Evolutionary conservation across 2,888 invertebrate genomes (phyloP).

Genomic region (Formica aserva): DNA sequence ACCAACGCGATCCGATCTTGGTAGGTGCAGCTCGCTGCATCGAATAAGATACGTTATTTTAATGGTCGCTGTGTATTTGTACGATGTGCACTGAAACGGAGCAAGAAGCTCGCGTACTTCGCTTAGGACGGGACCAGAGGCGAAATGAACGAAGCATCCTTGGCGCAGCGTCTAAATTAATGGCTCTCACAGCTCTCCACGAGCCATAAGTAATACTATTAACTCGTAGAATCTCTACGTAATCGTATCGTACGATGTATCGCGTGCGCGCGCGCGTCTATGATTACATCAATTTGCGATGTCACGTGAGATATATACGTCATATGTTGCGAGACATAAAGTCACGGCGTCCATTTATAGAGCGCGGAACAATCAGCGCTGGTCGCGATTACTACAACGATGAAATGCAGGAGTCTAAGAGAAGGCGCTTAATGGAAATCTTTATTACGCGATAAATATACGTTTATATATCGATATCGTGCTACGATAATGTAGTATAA

Average conservation of each 20-base stretch:
- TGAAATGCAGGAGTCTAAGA: slow-evolving; percentile 28
- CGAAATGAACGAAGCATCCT: slow-evolving; percentile 41
- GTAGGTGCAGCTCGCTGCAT: slow-evolving; percentile 1
- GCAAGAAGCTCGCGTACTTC: slow-evolving; percentile 3
- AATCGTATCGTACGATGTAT: slow-evolving; percentile 30
- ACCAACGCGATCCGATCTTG: slow-evolving; percentile 1
- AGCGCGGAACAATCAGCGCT: slow-evolving; percentile 5
- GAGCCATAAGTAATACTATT: slow-evolving; percentile 10
- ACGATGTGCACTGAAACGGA: slow-evolving; percentile 28
- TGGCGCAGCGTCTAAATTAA: slow-evolving; percentile 44
- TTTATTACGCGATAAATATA: slow-evolving; percentile 37
- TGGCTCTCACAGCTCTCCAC: slow-evolving; percentile 24
- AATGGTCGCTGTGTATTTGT: slow-evolving; percentile 36
- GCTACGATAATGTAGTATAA: background rate
- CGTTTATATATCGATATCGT: background rate
- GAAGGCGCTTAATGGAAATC: slow-evolving; percentile 14
- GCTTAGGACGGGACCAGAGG: background rate
- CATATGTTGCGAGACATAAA: slow-evolving; percentile 13
- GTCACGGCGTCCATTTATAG: slow-evolving; percentile 15
- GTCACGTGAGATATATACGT: slow-evolving; percentile 7
- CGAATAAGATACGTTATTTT: slow-evolving; percentile 53
- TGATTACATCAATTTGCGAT: slow-evolving; percentile 42
- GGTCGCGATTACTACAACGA: slow-evolving; percentile 7
- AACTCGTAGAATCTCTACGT: slow-evolving; percentile 6
- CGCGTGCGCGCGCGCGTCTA: slow-evolving; percentile 7